These are phyloP conservation scores for Neodiprion lecontei DNA, from an alignment of 1,140 invertebrate genomes.

Conservation along the genomic window DNA sequence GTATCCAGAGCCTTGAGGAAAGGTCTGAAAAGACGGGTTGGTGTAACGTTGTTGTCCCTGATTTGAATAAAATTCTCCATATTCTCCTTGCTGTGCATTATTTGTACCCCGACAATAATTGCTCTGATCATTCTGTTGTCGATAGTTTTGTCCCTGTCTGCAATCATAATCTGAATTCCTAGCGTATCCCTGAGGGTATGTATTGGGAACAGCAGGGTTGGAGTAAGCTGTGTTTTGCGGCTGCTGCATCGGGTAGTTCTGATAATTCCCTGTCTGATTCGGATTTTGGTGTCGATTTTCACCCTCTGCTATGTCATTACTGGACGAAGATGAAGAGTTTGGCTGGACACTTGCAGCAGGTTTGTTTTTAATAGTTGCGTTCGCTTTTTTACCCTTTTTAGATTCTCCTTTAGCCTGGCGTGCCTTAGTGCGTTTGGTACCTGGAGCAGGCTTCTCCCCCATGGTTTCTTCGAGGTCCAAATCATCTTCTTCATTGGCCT, in stretches of 20 bases:
- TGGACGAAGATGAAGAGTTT: conserved; percentile 58
- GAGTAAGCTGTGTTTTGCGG: conserved; percentile 38
- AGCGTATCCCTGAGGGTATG: conserved; percentile 15
- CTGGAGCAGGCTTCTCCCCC: conserved; percentile 49
- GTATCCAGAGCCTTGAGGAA: conserved; percentile 44
- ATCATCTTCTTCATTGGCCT: conserved; percentile 83
- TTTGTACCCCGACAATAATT: conserved; percentile 50
- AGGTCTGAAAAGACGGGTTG: conserved; percentile 50
- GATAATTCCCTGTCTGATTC: conserved; percentile 35
- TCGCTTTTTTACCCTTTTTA: conserved; percentile 55
- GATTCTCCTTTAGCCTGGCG: conserved; percentile 53
- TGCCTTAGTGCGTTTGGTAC: conserved; percentile 51
- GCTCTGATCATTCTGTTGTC: conserved; percentile 41
- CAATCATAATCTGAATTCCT: neutral
- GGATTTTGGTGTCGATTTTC: conserved; percentile 32
- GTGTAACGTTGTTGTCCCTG: conserved; percentile 46
- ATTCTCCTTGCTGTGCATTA: conserved; percentile 40
- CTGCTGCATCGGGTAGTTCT: conserved; percentile 36
- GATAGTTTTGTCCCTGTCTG: conserved; percentile 43
- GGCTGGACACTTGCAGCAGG: conserved; percentile 74
- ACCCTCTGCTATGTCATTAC: conserved; percentile 32
- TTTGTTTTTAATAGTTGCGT: conserved; percentile 59
- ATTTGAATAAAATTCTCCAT: conserved; percentile 54
- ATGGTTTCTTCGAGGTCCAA: conserved; percentile 83
- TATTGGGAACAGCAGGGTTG: conserved; percentile 10